These are phyloP conservation scores for Rhagonycha fulva DNA, from an alignment of 2,888 invertebrate genomes.

Conservation along the genomic window DNA sequence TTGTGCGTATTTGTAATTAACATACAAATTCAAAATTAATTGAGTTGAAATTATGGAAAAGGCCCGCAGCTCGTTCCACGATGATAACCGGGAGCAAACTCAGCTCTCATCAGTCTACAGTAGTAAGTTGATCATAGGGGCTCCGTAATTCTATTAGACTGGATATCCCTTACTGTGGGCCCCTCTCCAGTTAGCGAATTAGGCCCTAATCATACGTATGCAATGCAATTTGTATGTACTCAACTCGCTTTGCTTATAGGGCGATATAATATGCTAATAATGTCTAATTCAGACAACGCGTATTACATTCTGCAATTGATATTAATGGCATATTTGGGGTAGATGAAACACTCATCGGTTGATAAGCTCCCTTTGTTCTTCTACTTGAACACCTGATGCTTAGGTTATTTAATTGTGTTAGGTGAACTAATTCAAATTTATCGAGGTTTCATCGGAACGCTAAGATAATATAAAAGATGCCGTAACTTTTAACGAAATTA, in stretches of 20 bases:
- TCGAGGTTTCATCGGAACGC: not conserved
- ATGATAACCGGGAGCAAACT: conserved; percentile 32
- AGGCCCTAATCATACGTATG: conserved; percentile 52
- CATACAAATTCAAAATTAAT: conserved; percentile 29
- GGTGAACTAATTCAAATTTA: conserved; percentile 20
- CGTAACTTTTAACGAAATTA: not conserved
- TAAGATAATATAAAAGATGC: not conserved
- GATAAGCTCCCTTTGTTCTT: conserved; percentile 26
- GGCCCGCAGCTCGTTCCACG: conserved; percentile 26
- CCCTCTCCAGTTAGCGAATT: conserved; percentile 50
- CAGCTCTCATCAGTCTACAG: conserved; percentile 33
- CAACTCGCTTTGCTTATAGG: conserved; percentile 39
- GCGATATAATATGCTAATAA: conserved; percentile 49
- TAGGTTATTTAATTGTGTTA: conserved; percentile 25
- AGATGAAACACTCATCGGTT: conserved; percentile 23
- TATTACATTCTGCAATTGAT: conserved; percentile 47
- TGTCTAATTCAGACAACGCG: conserved; percentile 44
- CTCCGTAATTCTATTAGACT: conserved; percentile 51
- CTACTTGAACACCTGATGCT: conserved; percentile 27
- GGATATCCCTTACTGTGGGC: conserved; percentile 51
- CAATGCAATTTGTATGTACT: conserved; percentile 48
- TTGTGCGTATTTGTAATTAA: conserved; percentile 27
- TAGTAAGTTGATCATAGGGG: conserved; percentile 53
- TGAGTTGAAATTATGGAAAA: conserved; percentile 28
- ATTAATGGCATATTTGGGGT: conserved; percentile 42